Evolutionary conservation across 2,888 invertebrate genomes (phyloP).

Genomic region (Diachrysia chrysitis): DNA sequence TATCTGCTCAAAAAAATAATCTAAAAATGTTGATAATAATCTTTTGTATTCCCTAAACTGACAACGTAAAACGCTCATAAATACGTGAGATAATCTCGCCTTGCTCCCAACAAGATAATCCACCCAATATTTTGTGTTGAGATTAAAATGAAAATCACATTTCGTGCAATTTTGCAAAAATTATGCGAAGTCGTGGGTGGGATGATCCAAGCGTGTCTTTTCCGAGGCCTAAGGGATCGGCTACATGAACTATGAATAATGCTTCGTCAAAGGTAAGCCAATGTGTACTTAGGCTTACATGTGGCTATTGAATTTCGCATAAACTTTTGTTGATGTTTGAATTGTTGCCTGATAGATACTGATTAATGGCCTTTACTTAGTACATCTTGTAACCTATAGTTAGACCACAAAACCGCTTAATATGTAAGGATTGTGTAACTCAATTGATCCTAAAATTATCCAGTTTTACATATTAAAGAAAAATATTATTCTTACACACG

Average conservation of each 20-base stretch:
- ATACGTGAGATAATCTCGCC: constrained; percentile 28
- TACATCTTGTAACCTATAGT: not conserved
- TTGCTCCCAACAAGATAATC: constrained; percentile 45
- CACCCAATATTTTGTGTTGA: constrained; percentile 48
- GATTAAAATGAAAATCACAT: constrained; percentile 57
- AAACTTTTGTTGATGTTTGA: constrained; percentile 17
- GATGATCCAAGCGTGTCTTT: constrained; percentile 33
- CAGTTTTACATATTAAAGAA: no score
- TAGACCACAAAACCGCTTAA: not conserved
- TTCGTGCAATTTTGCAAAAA: constrained; percentile 54
- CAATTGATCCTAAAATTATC: not conserved
- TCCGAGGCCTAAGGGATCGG: constrained; percentile 22
- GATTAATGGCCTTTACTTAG: not conserved
- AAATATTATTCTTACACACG: no score
- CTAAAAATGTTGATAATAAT: not conserved
- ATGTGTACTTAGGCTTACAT: constrained; percentile 36
- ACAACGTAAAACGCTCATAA: constrained; percentile 16
- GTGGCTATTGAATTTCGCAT: constrained; percentile 15
- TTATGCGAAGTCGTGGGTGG: constrained; percentile 35
- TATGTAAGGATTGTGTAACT: not conserved
- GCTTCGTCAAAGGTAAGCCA: constrained; percentile 36
- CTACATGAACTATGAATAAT: constrained; percentile 31
- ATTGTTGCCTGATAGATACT: not conserved
- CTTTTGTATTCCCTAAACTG: not conserved
- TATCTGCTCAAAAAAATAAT: not conserved